A percentile compares a stretch with the other conserved stretches of the same genome.
Conservation (phyloP, 2,888 invertebrate genomes). For the Sicus ferrugineus region DNA sequence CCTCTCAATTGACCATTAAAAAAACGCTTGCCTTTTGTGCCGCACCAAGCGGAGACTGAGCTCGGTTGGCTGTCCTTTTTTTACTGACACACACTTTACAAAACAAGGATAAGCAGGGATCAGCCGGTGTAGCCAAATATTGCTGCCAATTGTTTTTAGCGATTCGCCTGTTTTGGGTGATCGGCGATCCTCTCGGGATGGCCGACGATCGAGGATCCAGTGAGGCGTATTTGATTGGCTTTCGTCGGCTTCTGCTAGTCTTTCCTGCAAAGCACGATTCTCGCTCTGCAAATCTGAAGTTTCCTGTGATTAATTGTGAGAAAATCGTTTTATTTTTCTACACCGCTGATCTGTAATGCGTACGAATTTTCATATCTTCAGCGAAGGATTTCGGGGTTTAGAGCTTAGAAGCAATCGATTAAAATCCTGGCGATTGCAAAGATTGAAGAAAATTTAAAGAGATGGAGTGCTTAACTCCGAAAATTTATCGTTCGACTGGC, state of each 20-base stretch:
- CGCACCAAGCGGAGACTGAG: too few relatives aligned
- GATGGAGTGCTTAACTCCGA: too few relatives aligned
- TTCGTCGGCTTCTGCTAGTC: background rate
- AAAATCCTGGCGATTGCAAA: background rate
- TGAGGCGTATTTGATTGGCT: conserved; percentile 29
- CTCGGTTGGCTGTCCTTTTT: background rate
- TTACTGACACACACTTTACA: conserved; percentile 45
- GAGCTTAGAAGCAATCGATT: conserved; percentile 12
- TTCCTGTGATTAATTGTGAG: conserved; percentile 28
- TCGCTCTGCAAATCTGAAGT: conserved; percentile 1
- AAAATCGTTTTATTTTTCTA: conserved; percentile 23
- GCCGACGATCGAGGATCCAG: conserved; percentile 5
- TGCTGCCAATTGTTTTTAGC: conserved; percentile 9
- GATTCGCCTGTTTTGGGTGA: background rate
- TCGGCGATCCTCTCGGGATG: background rate
- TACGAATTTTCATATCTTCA: background rate
- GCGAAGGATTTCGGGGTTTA: conserved; percentile 10
- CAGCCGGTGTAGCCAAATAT: conserved; percentile 51
- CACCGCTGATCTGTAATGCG: background rate
- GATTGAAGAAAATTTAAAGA: too few relatives aligned
- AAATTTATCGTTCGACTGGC: too few relatives aligned
- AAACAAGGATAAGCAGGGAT: conserved; percentile 59
- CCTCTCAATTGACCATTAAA: conserved; percentile 62
- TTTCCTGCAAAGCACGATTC: background rate
- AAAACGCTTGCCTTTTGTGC: conserved; percentile 33